Evolutionary conservation across 1,140 invertebrate genomes (phyloP), one percentile per base, ranked within the genome.

Genomic region (Heliconius himera): DNA sequence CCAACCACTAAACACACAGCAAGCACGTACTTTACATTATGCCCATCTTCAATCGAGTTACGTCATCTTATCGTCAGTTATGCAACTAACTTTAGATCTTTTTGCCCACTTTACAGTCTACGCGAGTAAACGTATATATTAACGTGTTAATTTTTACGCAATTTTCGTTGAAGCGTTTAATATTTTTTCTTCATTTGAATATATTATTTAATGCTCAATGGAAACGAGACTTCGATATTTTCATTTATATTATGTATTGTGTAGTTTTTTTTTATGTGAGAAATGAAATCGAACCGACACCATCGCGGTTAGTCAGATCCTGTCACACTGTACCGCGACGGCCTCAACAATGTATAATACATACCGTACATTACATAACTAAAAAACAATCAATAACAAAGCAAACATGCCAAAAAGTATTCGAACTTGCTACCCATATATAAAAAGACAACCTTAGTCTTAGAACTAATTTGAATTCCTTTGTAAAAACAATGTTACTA

Each of bases 141-240:
- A 66, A 66, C 3, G 26, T 66, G 60, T 66, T 29, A 66, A 66
- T 29, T 29, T 66, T 66, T 66, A 66, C 60, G 26, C 60, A 66
- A 66, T 66, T 66, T 66, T 66, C 60, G 60, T 66, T 66, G 60
- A 66, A 26, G 60, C 60, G 60, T 66, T 66, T 66, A 66, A 66
- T 66, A 66, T 22, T 11, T 3, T 66, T 66, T 29, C 26, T 26
- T 66, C 9, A 66, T 66, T 66, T 29, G 4, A 29, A 66, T 66
- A 66, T 29, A 16, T 20, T 51, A 1, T 51, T 20, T 16, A 20
- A 8, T 51, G 49, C 18, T 51, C 49, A 18, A 51, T 51, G 6
- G 1, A 51, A 51, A 51, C 5, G 6, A 18, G 2, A 46, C 3
- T 13, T 46, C 13, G 11, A 46, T 46, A 13, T 16, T 46, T 46